Conservation (phyloP, 2,888 invertebrate genomes). For the Pardosa pseudoannulata region DNA sequence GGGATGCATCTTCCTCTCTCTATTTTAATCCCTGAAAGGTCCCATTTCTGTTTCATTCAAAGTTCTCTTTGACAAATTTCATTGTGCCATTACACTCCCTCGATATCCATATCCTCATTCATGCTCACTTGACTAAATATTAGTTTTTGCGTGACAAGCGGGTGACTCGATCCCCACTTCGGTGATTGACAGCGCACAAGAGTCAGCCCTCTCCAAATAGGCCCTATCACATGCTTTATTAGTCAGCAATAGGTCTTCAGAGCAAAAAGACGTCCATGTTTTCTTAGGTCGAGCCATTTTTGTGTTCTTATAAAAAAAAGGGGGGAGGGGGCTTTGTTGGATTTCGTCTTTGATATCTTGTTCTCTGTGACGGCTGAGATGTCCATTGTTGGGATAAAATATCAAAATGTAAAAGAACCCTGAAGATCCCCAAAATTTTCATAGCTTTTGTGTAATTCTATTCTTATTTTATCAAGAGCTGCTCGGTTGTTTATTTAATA, state of each 20-base stretch:
- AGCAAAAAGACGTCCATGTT: constrained; percentile 2
- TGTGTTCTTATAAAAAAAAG: constrained; percentile 6
- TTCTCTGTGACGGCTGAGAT: constrained; percentile 19
- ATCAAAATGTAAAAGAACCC: not conserved
- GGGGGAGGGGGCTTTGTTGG: constrained; percentile 21
- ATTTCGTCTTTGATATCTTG: constrained; percentile 42
- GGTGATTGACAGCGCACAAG: constrained; percentile 45
- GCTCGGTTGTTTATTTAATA: too few relatives aligned
- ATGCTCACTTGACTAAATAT: constrained; percentile 58
- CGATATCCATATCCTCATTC: not conserved
- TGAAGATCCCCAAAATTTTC: too few relatives aligned
- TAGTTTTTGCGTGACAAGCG: constrained; percentile 42
- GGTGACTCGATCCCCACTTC: not conserved
- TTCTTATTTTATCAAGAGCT: too few relatives aligned
- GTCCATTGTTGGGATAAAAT: constrained; percentile 20
- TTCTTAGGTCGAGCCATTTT: too few relatives aligned
- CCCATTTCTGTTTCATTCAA: not conserved
- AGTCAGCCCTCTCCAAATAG: constrained; percentile 38
- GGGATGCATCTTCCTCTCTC: too few relatives aligned
- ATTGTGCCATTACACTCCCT: not conserved
- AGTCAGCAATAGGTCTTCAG: constrained; percentile 27
- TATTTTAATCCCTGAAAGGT: too few relatives aligned
- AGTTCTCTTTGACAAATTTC: not conserved
- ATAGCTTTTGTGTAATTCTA: constrained; percentile 5
- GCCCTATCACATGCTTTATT: constrained; percentile 50